Conservation (phyloP, 2,797 vertebrate genomes). For the Bradypus variegatus region DNA sequence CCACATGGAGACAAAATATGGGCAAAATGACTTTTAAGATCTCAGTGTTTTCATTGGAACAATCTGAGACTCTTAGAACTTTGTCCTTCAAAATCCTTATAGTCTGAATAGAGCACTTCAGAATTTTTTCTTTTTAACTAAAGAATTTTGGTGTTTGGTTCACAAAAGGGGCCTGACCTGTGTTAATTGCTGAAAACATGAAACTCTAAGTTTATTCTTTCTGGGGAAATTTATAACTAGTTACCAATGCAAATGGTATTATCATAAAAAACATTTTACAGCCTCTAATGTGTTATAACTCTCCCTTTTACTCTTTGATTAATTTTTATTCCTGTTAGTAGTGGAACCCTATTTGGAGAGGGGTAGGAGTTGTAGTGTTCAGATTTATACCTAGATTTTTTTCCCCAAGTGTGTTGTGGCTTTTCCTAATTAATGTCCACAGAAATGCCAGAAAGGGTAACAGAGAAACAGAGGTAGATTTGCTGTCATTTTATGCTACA, state of each 20-base stretch:
- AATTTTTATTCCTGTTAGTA: not conserved
- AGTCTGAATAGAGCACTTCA: not conserved
- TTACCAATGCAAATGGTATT: not conserved
- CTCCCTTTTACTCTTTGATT: not conserved
- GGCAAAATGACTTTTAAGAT: not conserved
- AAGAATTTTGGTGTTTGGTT: not conserved
- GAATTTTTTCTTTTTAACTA: not conserved
- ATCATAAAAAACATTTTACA: not conserved
- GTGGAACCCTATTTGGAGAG: not conserved
- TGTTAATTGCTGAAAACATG: slow-evolving; percentile 16
- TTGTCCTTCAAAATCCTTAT: slow-evolving; percentile 9
- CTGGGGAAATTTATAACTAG: not conserved
- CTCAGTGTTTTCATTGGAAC: not conserved
- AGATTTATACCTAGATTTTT: not conserved
- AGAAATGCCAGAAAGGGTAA: slow-evolving; percentile 27
- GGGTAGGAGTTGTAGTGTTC: not conserved
- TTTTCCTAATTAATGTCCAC: not conserved
- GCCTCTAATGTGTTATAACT: not conserved
- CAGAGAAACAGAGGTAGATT: not conserved
- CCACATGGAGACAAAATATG: not conserved
- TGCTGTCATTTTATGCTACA: not conserved
- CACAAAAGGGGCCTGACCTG: not conserved
- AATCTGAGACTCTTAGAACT: not conserved
- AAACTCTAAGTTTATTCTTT: not conserved
- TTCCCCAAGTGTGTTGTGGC: not conserved